Evolutionary conservation across 2,113 vertebrate genomes (phyloP), one percentile per base, ranked within the genome.

Genomic region (Megaleporinus macrocephalus): DNA sequence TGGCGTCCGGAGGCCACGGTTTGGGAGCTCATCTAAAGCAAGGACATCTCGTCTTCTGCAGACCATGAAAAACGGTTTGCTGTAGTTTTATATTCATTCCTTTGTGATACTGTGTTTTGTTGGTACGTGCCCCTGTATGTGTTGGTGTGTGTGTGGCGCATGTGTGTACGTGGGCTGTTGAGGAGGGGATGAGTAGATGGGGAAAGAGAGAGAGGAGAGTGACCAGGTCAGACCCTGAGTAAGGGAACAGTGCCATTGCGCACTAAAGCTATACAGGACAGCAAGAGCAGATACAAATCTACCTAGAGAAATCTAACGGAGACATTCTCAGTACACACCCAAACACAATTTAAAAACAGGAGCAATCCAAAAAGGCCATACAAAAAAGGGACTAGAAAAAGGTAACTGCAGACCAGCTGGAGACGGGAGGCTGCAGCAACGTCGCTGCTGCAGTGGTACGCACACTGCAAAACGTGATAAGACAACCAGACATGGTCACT

Each of bases 401-500:
- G 53, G 29, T 15, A 73, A 74, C 75, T 83, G 78, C 77, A 77
- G 81, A 77, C 78, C 80, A 80, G 83, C 73, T 75, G 78, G 61
- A 82, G 80, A 59, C 1, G 33, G 57, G 69, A 16, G 68, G 61
- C 68, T 65, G 51, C 68, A 55, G 73, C 49, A 62, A n/a, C 44
- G 65, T 41, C 15, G 24, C 70, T 73, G 49, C 78, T 65, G 59
- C 51, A 83, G 73, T 24, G 24, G 41, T 36, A 44, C n/a, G 63
- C 44, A 36, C 53, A 62, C 78, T 76, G 66, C 4, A 77, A 29
- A 0, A 77, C 49, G 16, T 59, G 22, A 9, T 24, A 53, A 80
- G 29, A 15, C 65, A 24, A 62, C 61, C 78, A 24, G 16, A 14
- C 74, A 44, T 44, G 5, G 11, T 18, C 66, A 27, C 47, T 62